phyloP scores from a whole-genome alignment of 2,888 invertebrate genomes.

The Anoplius nigerrimus region DNA sequence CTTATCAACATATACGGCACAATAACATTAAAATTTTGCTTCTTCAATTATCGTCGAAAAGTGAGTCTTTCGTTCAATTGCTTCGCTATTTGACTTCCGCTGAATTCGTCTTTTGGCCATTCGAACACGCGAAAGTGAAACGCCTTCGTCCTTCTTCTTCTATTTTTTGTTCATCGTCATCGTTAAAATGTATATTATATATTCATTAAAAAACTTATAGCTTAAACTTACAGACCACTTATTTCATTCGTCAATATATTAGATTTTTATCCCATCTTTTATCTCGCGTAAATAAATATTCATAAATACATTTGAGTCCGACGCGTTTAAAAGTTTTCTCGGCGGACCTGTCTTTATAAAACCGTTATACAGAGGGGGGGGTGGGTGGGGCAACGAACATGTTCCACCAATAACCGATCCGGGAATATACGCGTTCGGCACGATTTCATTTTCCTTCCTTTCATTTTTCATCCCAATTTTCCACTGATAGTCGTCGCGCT shows the following conservation, averaged over 20 bases:
- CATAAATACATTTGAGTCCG: constrained; percentile 58
- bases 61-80: constrained; percentile 60
- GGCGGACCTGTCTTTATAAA: no score
- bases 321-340: constrained; percentile 35
- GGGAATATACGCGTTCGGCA: no score
- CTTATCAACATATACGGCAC: constrained; percentile 30
- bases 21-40: constrained; percentile 22
- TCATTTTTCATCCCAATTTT: no score
- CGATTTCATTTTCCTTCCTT: no score
- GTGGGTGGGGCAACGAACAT: constrained; percentile 5
- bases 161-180: constrained; percentile 27
- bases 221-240: constrained; percentile 54
- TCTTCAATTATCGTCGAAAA: constrained; percentile 38
- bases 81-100: constrained; percentile 55
- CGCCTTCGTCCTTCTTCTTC: constrained; percentile 43
- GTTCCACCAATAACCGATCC: constrained; percentile 10
- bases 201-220: constrained; percentile 60
- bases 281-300: constrained; percentile 66
- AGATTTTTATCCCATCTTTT: constrained; percentile 62
- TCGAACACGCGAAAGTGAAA: constrained; percentile 48
- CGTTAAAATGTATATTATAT: no score
- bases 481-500: no score
- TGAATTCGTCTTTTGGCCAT: constrained; percentile 39
- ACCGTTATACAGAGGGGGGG: no score
- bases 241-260: constrained; percentile 66